Conservation (phyloP, 2,888 invertebrate genomes). For the Zygogramma bicolorata region DNA sequence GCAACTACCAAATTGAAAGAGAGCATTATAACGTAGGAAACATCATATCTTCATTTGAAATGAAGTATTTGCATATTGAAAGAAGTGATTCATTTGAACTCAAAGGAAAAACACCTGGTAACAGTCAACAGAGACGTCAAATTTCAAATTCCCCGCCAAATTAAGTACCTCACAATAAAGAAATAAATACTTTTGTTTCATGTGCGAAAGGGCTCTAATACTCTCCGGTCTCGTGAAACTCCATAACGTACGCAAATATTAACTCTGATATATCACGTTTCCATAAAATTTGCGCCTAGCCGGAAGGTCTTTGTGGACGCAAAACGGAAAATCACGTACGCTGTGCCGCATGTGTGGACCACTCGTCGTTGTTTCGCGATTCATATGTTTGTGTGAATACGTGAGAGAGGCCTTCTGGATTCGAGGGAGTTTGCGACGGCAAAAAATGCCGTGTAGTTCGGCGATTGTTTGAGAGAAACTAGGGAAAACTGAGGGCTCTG, state of each 20-base stretch:
- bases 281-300: background rate
- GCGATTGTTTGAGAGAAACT: background rate
- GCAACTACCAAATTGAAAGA: too few species aligned
- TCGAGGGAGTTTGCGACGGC: background rate
- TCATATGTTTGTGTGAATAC: conserved; percentile 20
- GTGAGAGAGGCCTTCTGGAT: background rate
- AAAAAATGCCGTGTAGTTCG: background rate
- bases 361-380: conserved; percentile 2
- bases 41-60: too few species aligned
- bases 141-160: too few species aligned
- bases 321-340: conserved; percentile 5
- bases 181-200: background rate
- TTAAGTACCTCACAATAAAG: too few species aligned
- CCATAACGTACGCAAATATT: background rate
- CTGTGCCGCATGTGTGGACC: conserved; percentile 5
- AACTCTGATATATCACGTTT: background rate
- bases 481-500: too few species aligned
- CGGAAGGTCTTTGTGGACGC: conserved; percentile 3
- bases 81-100: too few species aligned
- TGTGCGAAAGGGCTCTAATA: background rate
- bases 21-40: too few species aligned
- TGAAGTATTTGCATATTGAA: too few species aligned
- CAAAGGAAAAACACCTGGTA: too few species aligned
- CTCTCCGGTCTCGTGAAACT: background rate
- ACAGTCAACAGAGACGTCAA: too few species aligned